Conservation (phyloP, 2,888 invertebrate genomes). For the Lottia scabra region DNA sequence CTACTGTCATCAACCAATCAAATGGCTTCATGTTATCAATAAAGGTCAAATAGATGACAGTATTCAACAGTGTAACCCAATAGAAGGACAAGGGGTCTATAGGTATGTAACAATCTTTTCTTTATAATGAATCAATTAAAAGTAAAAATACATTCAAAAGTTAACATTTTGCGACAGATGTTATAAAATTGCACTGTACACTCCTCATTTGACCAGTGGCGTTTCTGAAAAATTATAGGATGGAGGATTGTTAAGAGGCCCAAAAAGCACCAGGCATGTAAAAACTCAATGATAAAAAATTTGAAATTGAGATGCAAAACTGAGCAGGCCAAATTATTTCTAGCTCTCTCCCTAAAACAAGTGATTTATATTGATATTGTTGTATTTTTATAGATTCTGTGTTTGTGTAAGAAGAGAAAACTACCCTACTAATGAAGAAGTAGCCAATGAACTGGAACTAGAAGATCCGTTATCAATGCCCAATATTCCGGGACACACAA, state of each 20-base stretch:
- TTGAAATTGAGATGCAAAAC: too few relatives aligned
- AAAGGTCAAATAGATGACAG: conserved; percentile 69
- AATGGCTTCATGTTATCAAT: conserved; percentile 75
- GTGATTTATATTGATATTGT: neutral
- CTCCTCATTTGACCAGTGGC: too few relatives aligned
- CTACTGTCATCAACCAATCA: conserved; percentile 74
- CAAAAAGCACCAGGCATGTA: too few relatives aligned
- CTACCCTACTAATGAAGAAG: conserved; percentile 77
- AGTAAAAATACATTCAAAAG: too few relatives aligned
- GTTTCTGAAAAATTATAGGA: too few relatives aligned
- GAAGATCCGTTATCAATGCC: conserved; percentile 21
- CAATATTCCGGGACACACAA: conserved; percentile 85
- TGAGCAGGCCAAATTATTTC: too few relatives aligned
- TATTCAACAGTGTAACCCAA: conserved; percentile 58
- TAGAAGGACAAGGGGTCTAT: conserved; percentile 21
- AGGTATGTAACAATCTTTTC: conserved; percentile 14
- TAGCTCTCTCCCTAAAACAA: too few relatives aligned
- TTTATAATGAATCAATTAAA: too few relatives aligned
- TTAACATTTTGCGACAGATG: too few relatives aligned
- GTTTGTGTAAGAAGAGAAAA: conserved; percentile 83
- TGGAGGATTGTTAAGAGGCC: too few relatives aligned
- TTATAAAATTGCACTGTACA: too few relatives aligned
- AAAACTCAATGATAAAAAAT: too few relatives aligned
- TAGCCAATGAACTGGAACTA: conserved; percentile 23
- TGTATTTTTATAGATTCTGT: conserved; percentile 76